phyloP scores from a whole-genome alignment of 2,888 invertebrate genomes.

The Eurytoma californica region DNA sequence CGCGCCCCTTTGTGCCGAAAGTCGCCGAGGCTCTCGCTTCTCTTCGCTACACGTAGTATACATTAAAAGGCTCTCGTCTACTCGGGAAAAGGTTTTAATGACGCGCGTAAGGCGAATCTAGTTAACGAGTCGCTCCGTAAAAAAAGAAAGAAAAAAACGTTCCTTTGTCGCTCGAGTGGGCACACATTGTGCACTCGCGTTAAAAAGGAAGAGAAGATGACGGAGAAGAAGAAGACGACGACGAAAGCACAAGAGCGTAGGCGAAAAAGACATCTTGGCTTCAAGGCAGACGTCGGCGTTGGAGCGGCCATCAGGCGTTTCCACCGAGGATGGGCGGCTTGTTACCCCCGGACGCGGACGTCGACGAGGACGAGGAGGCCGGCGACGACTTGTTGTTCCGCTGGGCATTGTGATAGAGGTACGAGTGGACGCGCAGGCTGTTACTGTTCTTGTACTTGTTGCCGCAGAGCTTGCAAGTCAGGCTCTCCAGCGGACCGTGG shows the following conservation, averaged over 20 bases:
- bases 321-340: slow-evolving; percentile 50
- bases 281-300: slow-evolving; percentile 16
- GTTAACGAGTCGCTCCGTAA: slow-evolving; percentile 34
- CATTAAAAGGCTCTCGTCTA: slow-evolving; percentile 38
- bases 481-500: slow-evolving; percentile 81
- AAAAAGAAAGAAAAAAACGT: background rate
- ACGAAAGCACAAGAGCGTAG: background rate
- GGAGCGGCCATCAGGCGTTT: slow-evolving; percentile 49
- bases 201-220: slow-evolving; percentile 8
- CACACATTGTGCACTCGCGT: slow-evolving; percentile 14
- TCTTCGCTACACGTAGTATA: background rate
- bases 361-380: slow-evolving; percentile 40
- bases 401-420: slow-evolving; percentile 72
- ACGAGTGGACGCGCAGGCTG: slow-evolving; percentile 73
- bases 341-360: slow-evolving; percentile 4
- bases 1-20: slow-evolving; percentile 21
- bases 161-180: slow-evolving; percentile 6
- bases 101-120: slow-evolving; percentile 36
- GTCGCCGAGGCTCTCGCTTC: slow-evolving; percentile 32
- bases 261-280: background rate
- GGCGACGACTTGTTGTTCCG: slow-evolving; percentile 64
- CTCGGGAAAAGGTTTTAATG: slow-evolving; percentile 38
- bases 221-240: slow-evolving; percentile 6
- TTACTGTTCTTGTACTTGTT: slow-evolving; percentile 76
- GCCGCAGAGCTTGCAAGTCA: slow-evolving; percentile 83